These are phyloP conservation scores for Neotoxoptera formosana DNA, from an alignment of 1,140 invertebrate species.

Conservation along the genomic window DNA sequence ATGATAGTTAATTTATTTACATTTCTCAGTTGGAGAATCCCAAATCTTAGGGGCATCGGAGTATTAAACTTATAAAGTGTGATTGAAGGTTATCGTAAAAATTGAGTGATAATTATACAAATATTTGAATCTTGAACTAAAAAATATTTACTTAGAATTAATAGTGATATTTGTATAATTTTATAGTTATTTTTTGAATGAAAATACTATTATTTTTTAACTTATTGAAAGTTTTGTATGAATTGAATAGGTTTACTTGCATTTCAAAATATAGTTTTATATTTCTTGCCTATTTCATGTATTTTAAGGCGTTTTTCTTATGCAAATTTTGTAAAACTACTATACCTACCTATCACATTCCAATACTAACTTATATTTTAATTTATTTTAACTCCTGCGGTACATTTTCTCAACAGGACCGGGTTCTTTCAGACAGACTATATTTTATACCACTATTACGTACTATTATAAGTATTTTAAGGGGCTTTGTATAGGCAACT, in stretches of 20 bases:
- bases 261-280: neutral
- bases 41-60: neutral
- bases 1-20: neutral
- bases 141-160: neutral
- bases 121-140: neutral
- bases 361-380: neutral
- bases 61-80: neutral
- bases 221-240: no score
- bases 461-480: neutral
- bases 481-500: neutral
- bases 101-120: neutral
- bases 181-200: neutral
- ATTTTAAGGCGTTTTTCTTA: neutral
- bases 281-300: neutral
- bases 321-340: neutral
- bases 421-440: neutral
- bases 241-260: no score
- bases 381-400: no score
- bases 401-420: no score
- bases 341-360: neutral
- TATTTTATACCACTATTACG: neutral
- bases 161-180: neutral
- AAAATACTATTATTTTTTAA: neutral
- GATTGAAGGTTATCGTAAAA: neutral
- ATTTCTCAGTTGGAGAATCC: neutral